These are phyloP conservation scores for Dusona sp. DNA, from an alignment of 2,888 invertebrate genomes.

Conservation along the genomic window DNA sequence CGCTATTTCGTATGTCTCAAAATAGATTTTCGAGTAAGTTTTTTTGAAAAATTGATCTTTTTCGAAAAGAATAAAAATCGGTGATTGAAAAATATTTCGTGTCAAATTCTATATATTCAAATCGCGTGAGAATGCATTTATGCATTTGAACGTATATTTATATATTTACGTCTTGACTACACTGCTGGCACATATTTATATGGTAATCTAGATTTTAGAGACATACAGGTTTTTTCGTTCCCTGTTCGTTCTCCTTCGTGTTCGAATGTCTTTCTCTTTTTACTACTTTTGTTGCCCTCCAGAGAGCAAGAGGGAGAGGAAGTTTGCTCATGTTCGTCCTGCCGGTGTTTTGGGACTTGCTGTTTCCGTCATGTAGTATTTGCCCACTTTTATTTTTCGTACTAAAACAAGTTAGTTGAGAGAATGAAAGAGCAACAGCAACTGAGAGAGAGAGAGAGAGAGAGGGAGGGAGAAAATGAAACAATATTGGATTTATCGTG, in stretches of 20 bases:
- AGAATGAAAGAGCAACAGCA: neutral
- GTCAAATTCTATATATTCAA: neutral
- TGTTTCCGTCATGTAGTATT: conserved; percentile 44
- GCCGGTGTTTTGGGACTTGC: conserved; percentile 39
- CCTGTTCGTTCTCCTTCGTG: conserved; percentile 17
- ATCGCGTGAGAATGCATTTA: conserved; percentile 2
- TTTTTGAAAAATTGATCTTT: too few relatives aligned
- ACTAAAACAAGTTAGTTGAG: conserved; percentile 42
- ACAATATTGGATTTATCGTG: conserved; percentile 9
- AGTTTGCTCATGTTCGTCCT: conserved; percentile 46
- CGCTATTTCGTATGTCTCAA: too few relatives aligned
- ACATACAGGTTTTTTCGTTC: conserved; percentile 1
- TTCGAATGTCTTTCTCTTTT: neutral
- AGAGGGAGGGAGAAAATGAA: neutral
- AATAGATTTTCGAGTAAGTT: too few relatives aligned
- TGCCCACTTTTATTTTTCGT: conserved; percentile 21
- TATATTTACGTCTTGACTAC: conserved; percentile 4
- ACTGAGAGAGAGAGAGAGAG: neutral
- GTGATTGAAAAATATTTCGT: neutral
- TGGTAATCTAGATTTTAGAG: conserved; percentile 41
- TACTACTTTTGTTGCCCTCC: neutral
- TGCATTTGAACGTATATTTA: conserved; percentile 8
- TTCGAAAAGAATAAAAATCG: neutral
- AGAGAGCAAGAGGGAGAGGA: conserved; percentile 28
- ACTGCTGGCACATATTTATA: conserved; percentile 34